Percentiles rank a stretch among this genome's conserved stretches.
Conservation (phyloP, 2,113 vertebrate genomes). For the Aspiorhynchus laticeps region DNA sequence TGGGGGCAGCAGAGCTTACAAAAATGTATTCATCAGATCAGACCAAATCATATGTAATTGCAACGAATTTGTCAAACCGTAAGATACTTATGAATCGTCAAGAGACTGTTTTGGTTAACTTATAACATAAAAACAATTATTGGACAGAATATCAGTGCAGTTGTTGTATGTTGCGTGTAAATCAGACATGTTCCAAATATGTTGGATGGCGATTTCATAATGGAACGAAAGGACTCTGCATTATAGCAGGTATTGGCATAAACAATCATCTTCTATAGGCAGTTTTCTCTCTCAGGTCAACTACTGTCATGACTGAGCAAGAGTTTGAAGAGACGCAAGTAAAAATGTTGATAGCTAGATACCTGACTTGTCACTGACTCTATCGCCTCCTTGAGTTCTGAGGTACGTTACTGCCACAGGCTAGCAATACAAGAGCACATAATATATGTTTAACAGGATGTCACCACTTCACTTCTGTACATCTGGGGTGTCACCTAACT, state of each 20-base stretch:
- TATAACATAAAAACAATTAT: background rate
- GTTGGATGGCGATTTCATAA: background rate
- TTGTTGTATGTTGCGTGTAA: background rate
- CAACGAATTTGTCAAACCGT: too few relatives aligned
- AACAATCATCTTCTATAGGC: background rate
- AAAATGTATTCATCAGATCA: too few relatives aligned
- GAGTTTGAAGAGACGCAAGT: background rate
- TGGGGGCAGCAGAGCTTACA: too few relatives aligned
- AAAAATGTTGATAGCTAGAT: background rate
- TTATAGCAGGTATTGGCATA: background rate
- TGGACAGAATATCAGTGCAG: background rate
- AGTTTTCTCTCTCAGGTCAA: background rate
- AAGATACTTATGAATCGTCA: background rate
- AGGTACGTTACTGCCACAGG: background rate
- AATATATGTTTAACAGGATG: background rate
- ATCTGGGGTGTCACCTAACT: slow-evolving; percentile 27
- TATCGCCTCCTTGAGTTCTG: background rate
- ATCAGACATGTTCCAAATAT: background rate
- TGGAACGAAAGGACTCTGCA: background rate
- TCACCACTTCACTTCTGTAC: background rate
- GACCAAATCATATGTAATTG: too few relatives aligned
- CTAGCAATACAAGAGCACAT: background rate
- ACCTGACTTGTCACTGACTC: background rate
- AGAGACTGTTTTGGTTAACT: background rate
- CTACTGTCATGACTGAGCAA: background rate